Percentiles rank a stretch among this genome's conserved stretches.
These are phyloP conservation scores for Cryptoblepharus egeriae DNA, from an alignment of 2,797 vertebrate species.

Conservation along the genomic window DNA sequence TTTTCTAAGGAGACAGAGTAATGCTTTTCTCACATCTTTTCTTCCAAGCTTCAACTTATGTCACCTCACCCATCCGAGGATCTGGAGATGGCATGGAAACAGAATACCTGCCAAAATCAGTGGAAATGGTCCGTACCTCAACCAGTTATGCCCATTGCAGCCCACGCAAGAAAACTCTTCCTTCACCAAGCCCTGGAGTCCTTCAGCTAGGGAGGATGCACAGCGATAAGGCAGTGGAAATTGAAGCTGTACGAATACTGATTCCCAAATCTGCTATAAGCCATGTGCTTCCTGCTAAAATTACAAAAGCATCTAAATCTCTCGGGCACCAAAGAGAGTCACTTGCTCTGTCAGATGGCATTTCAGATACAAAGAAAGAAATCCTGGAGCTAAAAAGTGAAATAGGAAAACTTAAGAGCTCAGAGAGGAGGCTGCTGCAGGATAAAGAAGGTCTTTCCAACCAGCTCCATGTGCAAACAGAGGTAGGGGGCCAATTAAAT, in stretches of 20 bases:
- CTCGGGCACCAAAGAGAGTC: slow-evolving; percentile 78
- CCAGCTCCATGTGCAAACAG: slow-evolving; percentile 94
- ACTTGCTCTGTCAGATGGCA: slow-evolving; percentile 72
- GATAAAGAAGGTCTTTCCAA: slow-evolving; percentile 96
- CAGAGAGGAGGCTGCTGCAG: slow-evolving; percentile 91
- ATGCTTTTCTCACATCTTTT: background rate
- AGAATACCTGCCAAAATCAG: slow-evolving; percentile 74
- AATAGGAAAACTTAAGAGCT: slow-evolving; percentile 90
- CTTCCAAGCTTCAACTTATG: slow-evolving; percentile 65
- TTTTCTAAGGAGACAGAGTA: background rate
- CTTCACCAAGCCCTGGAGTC: slow-evolving; percentile 84
- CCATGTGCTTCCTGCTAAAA: slow-evolving; percentile 78
- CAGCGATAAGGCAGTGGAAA: slow-evolving; percentile 86
- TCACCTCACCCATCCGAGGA: slow-evolving; percentile 83
- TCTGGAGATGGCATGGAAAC: slow-evolving; percentile 99
- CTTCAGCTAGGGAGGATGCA: slow-evolving; percentile 90
- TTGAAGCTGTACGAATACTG: slow-evolving; percentile 93
- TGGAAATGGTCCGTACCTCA: slow-evolving; percentile 73
- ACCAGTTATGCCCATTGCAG: slow-evolving; percentile 62
- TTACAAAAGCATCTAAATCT: slow-evolving; percentile 71
- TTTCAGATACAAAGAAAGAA: slow-evolving; percentile 76
- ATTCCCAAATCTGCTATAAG: slow-evolving; percentile 91
- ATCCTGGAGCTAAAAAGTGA: slow-evolving; percentile 82
- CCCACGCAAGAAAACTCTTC: slow-evolving; percentile 68
- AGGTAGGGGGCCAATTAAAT: slow-evolving; percentile 80